Conservation (phyloP, 2,797 vertebrate genomes). For the Lagorchestes hirsutus region DNA sequence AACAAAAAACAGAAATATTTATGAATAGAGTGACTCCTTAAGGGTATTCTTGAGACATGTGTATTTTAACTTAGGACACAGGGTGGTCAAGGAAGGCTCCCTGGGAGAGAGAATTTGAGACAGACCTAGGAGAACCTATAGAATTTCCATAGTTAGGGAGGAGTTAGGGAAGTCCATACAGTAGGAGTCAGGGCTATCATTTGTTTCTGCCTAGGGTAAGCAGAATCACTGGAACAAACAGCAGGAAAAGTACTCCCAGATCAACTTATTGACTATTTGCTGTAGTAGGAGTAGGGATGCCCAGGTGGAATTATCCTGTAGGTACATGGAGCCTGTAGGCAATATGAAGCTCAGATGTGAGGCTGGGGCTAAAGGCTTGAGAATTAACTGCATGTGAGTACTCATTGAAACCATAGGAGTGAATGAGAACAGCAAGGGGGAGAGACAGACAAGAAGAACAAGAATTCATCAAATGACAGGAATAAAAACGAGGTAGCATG, state of each 20-base stretch:
- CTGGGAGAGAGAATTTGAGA: background rate
- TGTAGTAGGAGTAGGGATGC: background rate
- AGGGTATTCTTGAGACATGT: background rate
- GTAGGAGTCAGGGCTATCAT: background rate
- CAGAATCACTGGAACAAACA: too few relatives aligned
- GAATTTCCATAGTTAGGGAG: background rate
- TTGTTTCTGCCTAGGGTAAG: background rate
- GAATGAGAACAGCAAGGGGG: background rate
- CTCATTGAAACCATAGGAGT: background rate
- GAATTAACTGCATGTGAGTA: background rate
- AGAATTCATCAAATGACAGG: background rate
- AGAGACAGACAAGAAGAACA: background rate
- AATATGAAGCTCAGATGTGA: background rate
- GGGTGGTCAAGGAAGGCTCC: background rate
- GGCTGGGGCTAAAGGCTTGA: background rate
- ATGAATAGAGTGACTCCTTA: background rate
- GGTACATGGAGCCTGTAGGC: background rate
- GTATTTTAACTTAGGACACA: background rate
- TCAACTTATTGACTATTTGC: background rate
- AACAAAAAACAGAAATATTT: background rate
- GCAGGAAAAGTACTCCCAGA: too few relatives aligned
- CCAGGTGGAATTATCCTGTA: background rate
- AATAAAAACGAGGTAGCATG: background rate
- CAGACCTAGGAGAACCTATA: background rate
- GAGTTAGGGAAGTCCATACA: background rate